Evolutionary conservation across 1,140 invertebrate species (phyloP), one percentile per base, ranked within the genome.

Genomic region (Calephelis virginiensis): DNA sequence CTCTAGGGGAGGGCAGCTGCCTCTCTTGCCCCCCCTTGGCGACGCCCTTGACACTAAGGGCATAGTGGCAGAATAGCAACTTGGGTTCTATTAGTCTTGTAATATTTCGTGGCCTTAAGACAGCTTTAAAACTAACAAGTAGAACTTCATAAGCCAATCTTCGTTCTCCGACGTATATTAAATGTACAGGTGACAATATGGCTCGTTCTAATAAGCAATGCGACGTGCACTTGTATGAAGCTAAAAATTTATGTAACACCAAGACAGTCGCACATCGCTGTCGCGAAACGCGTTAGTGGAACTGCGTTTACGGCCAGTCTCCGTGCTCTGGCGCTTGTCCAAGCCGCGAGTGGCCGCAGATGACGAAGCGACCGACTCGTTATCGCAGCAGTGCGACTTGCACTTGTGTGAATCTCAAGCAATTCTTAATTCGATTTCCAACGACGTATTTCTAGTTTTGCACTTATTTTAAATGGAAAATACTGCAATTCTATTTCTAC

Each of bases 331-430:
- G 86, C 84, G 63, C 7, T 7, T 68, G 45, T 86, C 86, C 84
- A 89, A 85, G 71, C 81, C 79, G 77, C 82, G 75, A 84, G 81
- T 77, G 79, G 75, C 78, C 79, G 76, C 82, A 82, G 77, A 82
- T 84, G 83, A 85, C 85, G 78, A 76, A 75, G 76, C 72, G 72
- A n/a, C 61, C 71, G 62, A 70, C 73, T 81, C 77, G 81, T 83
- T 83, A 85, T 67, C 61, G 67, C 64, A 47, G 60, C n/a, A 28
- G 56, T 28, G 14, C 56, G 9, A 37, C 62, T 28, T 49, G 46
- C 62, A 63, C 62, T 68, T 50, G 53, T 56, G 63, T 43, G 49
- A 53, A 64, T 70, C 69, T 67, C 53, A 40, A 61, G 61, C 66
- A 53, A 66, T 49, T 62, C 66, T 61, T 71, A 71, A 71, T 71